phyloP scores from a whole-genome alignment of 2,113 vertebrate species.

The Syrmaticus mikado region DNA sequence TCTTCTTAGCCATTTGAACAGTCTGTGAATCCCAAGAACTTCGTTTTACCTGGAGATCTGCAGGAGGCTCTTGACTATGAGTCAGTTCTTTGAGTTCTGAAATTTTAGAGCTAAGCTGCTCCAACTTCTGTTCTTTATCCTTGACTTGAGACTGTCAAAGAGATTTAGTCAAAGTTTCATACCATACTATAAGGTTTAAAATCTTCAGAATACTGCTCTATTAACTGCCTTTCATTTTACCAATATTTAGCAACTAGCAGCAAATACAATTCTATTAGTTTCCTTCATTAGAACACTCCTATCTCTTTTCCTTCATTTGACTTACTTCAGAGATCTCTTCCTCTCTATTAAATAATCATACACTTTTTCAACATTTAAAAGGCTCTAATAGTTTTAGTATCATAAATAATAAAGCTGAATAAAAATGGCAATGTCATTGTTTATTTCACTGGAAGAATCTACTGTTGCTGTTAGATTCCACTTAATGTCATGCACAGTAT shows the following conservation, averaged over 20 bases:
- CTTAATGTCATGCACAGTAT: background rate
- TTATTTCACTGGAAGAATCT: conserved; percentile 15
- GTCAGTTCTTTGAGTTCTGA: conserved; percentile 85
- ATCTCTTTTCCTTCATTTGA: background rate
- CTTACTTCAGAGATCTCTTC: background rate
- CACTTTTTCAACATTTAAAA: background rate
- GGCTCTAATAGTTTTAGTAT: background rate
- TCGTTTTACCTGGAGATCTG: conserved; percentile 90
- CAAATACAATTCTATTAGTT: background rate
- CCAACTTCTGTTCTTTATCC: conserved; percentile 83
- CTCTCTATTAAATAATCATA: background rate
- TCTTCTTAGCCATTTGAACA: background rate
- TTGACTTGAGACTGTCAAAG: conserved; percentile 86
- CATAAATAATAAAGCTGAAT: background rate
- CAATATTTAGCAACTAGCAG: background rate
- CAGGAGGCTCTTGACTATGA: conserved; percentile 83
- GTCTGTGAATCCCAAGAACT: background rate
- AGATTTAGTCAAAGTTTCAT: background rate
- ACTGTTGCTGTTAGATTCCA: background rate
- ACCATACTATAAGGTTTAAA: background rate
- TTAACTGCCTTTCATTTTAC: background rate
- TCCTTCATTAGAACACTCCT: background rate
- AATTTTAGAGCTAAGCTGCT: conserved; percentile 86
- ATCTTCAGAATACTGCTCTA: background rate
- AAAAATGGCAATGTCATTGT: background rate